These are phyloP conservation scores for Sitobion miscanthi DNA, from an alignment of 1,140 invertebrate species.

Conservation along the genomic window DNA sequence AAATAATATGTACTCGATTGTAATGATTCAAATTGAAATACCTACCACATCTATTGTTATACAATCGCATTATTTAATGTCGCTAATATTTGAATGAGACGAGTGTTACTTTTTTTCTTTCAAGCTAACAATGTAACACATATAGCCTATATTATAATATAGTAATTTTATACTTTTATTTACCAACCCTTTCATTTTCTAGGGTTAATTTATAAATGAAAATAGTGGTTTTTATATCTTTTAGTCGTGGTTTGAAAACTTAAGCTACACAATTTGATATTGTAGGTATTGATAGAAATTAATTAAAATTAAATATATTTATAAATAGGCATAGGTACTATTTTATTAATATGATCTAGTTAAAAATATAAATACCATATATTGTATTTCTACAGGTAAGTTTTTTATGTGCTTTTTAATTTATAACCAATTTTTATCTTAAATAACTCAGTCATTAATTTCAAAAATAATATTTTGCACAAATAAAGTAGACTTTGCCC, in stretches of 20 bases:
- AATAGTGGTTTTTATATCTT: neutral
- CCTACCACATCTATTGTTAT: slow-evolving; percentile 15
- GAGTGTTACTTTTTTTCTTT: neutral
- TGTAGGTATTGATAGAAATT: neutral
- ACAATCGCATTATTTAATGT: neutral
- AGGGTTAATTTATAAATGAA: neutral
- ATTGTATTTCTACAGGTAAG: too few relatives aligned
- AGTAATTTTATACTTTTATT: neutral
- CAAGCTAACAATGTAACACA: neutral
- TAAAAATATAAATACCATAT: too few relatives aligned
- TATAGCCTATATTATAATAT: neutral
- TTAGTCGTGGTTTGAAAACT: neutral
- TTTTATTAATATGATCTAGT: too few relatives aligned
- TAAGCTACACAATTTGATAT: neutral
- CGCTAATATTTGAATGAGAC: neutral
- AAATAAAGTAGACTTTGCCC: too few relatives aligned
- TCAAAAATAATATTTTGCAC: too few relatives aligned
- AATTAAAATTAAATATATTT: neutral
- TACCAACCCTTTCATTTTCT: neutral
- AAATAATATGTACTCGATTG: slow-evolving; percentile 19
- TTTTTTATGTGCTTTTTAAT: too few relatives aligned
- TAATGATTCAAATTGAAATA: slow-evolving; percentile 31
- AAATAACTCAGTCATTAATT: too few relatives aligned
- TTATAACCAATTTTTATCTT: too few relatives aligned
- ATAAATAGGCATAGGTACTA: too few relatives aligned